phyloP scores from a whole-genome alignment of 2,113 vertebrate species.

The Rhabdomys dilectus region DNA sequence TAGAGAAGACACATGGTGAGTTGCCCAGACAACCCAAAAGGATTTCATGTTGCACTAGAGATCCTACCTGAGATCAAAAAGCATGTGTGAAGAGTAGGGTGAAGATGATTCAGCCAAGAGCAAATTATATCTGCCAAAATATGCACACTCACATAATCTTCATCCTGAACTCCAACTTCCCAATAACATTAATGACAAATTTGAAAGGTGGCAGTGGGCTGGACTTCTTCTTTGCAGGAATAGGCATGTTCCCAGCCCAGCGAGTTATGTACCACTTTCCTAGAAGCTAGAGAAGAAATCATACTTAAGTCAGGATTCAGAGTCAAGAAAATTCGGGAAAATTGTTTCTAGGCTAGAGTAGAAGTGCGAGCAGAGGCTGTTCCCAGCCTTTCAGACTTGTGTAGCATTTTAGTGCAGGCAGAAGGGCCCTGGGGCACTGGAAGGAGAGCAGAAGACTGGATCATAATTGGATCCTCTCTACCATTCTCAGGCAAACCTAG shows the following conservation, averaged over 20 bases:
- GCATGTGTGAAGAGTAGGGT: too few relatives aligned
- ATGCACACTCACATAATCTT: not conserved
- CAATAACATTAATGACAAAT: not conserved
- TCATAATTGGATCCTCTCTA: not conserved
- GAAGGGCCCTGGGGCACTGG: not conserved
- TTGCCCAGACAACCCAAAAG: not conserved
- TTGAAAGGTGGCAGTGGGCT: constrained; percentile 31
- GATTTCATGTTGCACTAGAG: not conserved
- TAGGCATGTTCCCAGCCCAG: constrained; percentile 46
- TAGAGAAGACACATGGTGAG: not conserved
- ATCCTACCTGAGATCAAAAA: too few relatives aligned
- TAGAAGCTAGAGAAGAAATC: not conserved
- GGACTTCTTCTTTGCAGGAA: not conserved
- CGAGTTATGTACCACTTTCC: constrained; percentile 20
- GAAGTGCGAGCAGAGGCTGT: not conserved
- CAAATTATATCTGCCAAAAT: not conserved
- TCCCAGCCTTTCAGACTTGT: not conserved
- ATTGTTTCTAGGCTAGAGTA: too few relatives aligned
- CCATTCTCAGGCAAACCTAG: not conserved
- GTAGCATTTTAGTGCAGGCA: not conserved
- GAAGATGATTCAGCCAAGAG: too few relatives aligned
- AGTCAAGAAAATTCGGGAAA: not conserved
- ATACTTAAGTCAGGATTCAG: not conserved
- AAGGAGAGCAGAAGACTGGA: not conserved
- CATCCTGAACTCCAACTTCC: constrained; percentile 14